Evolutionary conservation across 2,797 vertebrate genomes (phyloP), one percentile per base, ranked within the genome.

Genomic region (Cossypha heuglini): DNA sequence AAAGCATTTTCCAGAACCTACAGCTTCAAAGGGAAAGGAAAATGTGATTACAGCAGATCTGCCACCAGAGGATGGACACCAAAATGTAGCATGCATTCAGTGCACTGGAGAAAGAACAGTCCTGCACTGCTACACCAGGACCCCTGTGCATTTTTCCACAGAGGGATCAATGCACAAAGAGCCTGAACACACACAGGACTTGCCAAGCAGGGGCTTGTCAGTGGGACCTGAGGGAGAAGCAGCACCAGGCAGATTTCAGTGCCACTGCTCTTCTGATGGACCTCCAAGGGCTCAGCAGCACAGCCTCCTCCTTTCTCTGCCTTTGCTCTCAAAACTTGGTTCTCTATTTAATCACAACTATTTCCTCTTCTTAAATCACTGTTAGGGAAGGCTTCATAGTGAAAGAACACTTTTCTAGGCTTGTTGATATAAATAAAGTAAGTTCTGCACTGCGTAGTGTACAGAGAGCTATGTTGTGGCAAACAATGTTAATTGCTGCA

Each of bases 71-170:
- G 48, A 74, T 13, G 43, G 52, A 52, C 52, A 54, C 13, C 2
- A 1, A 63, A 49, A 38, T 0, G 0, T 2, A 51, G 59, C 49
- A 62, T 0, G 1, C 4, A 13, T 22, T 59, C 71, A 38, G 2
- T 2, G 24, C 2, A 0, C 9, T 58, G 1, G 25, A 55, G 55
- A 52, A 43, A 62, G n/a, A 58, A 42, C 13, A 31, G 35, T 5
- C 17, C 69, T 15, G 62, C 25, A 18, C 2, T 48, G 51, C 73
- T 52, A 1, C 46, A n/a, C 5, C 1, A 4, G 33, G 42, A 46
- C 5, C 16, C 35, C 24, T 9, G 38, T 26, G 51, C 83, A 22
- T 43, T 67, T 49, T 10, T n/a, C 45, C 72, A 42, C n/a, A 59
- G 13, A 33, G 37, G 48, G n/a, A 76, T 13, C 35, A 7, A 2